These are phyloP conservation scores for Protosalanx chinensis DNA, from an alignment of 2,797 vertebrate genomes.

Conservation along the genomic window DNA sequence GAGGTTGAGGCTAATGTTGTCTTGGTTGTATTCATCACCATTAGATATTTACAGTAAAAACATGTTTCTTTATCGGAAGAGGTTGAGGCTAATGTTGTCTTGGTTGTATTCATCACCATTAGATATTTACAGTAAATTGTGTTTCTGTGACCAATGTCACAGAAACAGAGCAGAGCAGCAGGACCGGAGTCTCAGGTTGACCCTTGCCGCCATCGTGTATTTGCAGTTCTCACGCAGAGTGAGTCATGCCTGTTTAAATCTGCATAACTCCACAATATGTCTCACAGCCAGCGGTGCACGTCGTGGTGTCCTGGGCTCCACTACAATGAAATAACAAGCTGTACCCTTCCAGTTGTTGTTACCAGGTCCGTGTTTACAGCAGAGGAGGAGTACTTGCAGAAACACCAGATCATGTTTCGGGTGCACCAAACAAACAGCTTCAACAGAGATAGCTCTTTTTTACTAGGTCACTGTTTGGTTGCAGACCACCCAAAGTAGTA, in stretches of 20 bases:
- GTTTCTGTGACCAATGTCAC: too few species aligned
- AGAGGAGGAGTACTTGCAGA: not conserved
- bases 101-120: not conserved
- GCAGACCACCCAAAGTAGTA: not conserved
- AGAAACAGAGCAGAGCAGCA: too few species aligned
- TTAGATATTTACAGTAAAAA: too few species aligned
- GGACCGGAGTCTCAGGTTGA: too few species aligned
- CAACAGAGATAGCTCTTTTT: not conserved
- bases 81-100: not conserved
- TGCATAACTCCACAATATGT: not conserved
- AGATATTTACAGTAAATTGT: too few species aligned
- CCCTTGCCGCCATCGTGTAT: not conserved
- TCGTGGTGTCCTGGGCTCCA: not conserved
- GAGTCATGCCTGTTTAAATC: not conserved
- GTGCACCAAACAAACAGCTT: not conserved
- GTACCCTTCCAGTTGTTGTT: not conserved
- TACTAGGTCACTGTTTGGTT: too few species aligned
- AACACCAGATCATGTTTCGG: not conserved
- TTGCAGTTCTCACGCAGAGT: not conserved
- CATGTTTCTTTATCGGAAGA: not conserved
- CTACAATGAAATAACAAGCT: not conserved
- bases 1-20: not conserved
- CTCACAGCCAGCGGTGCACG: not conserved
- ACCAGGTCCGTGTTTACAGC: not conserved
- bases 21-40: not conserved